Conservation (phyloP, 2,113 vertebrate species). For the Monopterus albus region DNA sequence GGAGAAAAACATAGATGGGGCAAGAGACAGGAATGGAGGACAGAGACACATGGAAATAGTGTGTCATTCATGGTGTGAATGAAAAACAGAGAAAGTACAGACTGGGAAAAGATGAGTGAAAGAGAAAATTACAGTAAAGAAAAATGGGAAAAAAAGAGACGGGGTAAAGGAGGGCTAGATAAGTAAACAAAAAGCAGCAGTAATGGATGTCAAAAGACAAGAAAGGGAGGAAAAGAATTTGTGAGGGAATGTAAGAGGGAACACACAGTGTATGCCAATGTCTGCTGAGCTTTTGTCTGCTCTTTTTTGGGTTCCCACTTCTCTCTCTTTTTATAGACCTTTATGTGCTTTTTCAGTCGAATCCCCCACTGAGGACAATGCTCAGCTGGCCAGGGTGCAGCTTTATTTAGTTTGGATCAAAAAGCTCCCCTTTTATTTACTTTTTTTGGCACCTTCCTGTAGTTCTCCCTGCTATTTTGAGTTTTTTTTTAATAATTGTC, state of each 20-base stretch:
- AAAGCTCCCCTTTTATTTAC: constrained; percentile 10
- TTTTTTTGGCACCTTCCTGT: constrained; percentile 17
- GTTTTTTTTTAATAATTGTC: background rate
- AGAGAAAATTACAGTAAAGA: no score
- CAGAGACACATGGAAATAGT: no score
- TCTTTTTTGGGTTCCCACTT: constrained; percentile 57
- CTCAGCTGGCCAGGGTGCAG: constrained; percentile 44
- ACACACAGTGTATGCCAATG: background rate
- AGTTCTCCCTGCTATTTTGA: constrained; percentile 1
- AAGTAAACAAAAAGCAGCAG: background rate
- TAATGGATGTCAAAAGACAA: constrained; percentile 1
- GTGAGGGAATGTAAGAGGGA: background rate
- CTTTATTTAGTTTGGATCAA: constrained; percentile 69
- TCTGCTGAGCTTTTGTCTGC: constrained; percentile 4
- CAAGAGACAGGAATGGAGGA: no score
- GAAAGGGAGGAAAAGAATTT: constrained; percentile 8
- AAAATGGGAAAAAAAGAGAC: no score
- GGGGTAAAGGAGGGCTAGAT: background rate
- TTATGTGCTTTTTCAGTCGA: constrained; percentile 44
- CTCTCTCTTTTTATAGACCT: constrained; percentile 53
- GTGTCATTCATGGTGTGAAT: no score
- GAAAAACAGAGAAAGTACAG: no score
- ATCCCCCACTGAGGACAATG: constrained; percentile 30
- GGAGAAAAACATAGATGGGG: no score
- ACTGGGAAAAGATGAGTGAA: no score